Evolutionary conservation across 2,888 invertebrate genomes (phyloP).

Genomic region (Germaria angustata): DNA sequence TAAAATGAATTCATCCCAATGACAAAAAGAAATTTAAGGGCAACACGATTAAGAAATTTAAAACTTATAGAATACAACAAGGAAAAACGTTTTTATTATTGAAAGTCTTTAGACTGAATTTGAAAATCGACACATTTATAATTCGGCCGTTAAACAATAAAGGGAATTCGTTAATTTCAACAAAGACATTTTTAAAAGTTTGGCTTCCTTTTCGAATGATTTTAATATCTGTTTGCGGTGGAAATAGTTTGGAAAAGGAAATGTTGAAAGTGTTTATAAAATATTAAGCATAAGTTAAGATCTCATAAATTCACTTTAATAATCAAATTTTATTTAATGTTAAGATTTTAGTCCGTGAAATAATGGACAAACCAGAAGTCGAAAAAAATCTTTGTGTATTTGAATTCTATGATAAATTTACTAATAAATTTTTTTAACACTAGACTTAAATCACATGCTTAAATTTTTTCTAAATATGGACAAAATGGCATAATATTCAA

Average conservation of each 20-base stretch:
- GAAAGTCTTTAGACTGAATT: conserved; percentile 35
- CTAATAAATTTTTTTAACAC: no score
- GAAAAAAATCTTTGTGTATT: no score
- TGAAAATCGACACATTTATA: conserved; percentile 34
- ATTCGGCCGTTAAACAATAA: conserved; percentile 1
- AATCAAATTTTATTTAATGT: no score
- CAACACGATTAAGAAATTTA: conserved; percentile 57
- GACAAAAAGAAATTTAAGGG: neutral
- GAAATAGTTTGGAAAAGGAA: neutral
- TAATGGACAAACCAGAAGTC: no score
- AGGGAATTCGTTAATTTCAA: conserved; percentile 62
- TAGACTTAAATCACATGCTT: no score
- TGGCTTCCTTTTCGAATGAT: conserved; percentile 27
- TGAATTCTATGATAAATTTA: no score
- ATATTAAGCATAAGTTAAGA: neutral
- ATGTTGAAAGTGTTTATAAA: neutral
- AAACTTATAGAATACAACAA: conserved; percentile 25
- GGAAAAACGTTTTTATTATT: conserved; percentile 39
- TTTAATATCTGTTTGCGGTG: conserved; percentile 20
- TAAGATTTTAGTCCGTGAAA: no score
- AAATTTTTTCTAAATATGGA: no score
- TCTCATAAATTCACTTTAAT: no score
- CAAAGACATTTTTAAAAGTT: conserved; percentile 54
- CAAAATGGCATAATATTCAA: no score
- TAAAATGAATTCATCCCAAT: neutral